Evolutionary conservation across 1,140 invertebrate genomes (phyloP).

Genomic region (Phocides pigmalion): DNA sequence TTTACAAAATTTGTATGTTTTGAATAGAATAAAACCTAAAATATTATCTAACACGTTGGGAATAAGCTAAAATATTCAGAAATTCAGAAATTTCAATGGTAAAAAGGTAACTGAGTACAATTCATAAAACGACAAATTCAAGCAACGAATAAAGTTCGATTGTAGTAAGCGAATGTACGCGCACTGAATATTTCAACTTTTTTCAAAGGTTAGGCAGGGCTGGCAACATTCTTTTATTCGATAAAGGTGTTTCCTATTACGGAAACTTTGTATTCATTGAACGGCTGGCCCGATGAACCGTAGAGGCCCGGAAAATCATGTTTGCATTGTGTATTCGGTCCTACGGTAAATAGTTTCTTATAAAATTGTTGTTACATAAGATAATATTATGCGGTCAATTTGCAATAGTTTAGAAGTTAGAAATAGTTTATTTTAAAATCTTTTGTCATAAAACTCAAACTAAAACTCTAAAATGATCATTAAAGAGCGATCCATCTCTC

Average conservation of each 20-base stretch:
- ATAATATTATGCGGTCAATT: no score
- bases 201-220: background rate
- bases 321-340: background rate
- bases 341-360: background rate
- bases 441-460: no score
- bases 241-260: conserved; percentile 17
- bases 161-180: conserved; percentile 9
- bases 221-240: conserved; percentile 2
- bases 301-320: conserved; percentile 8
- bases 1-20: no score
- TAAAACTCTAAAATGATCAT: no score
- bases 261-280: conserved; percentile 12
- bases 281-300: background rate
- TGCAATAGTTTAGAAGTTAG: no score
- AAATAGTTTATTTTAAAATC: no score
- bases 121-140: conserved; percentile 12
- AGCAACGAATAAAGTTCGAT: conserved; percentile 2
- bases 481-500: no score
- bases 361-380: background rate
- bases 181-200: background rate
- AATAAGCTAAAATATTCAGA: no score
- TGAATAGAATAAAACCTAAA: no score
- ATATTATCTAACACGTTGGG: no score
- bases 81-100: background rate
- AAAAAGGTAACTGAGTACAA: background rate